phyloP scores from a whole-genome alignment of 2,797 vertebrate genomes.

The Rhinoraja longicauda region DNA sequence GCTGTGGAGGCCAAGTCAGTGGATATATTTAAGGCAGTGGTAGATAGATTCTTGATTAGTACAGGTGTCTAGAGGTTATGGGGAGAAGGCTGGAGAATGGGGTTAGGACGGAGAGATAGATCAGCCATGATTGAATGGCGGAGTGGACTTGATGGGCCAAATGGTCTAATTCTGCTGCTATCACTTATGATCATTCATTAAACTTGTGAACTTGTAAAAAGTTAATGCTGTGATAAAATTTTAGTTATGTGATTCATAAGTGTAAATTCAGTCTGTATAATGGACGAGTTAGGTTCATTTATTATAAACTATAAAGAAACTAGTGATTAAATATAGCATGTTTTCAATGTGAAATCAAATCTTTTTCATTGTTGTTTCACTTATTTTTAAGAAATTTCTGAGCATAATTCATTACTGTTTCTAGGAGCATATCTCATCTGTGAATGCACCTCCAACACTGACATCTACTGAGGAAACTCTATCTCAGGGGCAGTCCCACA shows the following conservation, averaged over 20 bases:
- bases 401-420: slow-evolving; percentile 42
- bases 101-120: too few relatives aligned
- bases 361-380: neutral
- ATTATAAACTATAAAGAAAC: neutral
- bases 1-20: too few relatives aligned
- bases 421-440: slow-evolving; percentile 75
- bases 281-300: neutral
- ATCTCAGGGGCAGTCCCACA: slow-evolving; percentile 86
- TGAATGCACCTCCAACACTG: slow-evolving; percentile 69
- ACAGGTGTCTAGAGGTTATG: too few relatives aligned
- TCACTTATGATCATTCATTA: too few relatives aligned
- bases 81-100: too few relatives aligned
- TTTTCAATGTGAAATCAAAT: neutral
- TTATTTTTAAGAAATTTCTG: slow-evolving; percentile 1
- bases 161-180: too few relatives aligned
- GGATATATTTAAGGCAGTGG: too few relatives aligned
- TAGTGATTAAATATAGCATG: neutral
- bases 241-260: neutral
- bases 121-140: too few relatives aligned
- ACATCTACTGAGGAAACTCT: slow-evolving; percentile 83
- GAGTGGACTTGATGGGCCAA: too few relatives aligned
- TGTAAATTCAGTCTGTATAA: neutral
- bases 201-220: too few relatives aligned
- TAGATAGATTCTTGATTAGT: too few relatives aligned
- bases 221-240: neutral